phyloP scores from a whole-genome alignment of 2,797 vertebrate species.

The Pangasius larnaudii region DNA sequence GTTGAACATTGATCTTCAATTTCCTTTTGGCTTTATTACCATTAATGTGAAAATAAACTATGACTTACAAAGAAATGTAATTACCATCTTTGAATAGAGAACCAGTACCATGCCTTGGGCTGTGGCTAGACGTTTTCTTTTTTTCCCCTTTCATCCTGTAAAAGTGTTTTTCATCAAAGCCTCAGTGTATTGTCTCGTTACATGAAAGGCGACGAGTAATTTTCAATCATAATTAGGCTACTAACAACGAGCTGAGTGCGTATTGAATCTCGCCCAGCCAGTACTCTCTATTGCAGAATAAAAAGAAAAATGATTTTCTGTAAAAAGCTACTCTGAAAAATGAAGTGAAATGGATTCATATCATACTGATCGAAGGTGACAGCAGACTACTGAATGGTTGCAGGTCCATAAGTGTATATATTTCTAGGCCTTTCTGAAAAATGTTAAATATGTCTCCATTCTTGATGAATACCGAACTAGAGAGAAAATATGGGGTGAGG shows the following conservation, averaged over 20 bases:
- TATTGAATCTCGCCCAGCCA: constrained; percentile 20
- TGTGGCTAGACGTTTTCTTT: not conserved
- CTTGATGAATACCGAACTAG: constrained; percentile 70
- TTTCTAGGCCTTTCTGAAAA: constrained; percentile 56
- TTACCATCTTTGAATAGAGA: not conserved
- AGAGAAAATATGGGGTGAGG: constrained; percentile 58
- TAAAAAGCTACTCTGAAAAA: constrained; percentile 56
- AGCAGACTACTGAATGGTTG: constrained; percentile 64
- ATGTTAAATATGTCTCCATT: constrained; percentile 65
- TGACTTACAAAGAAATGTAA: not conserved
- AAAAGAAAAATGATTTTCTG: constrained; percentile 60
- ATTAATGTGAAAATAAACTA: constrained; percentile 26
- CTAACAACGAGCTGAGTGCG: not conserved
- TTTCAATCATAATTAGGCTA: constrained; percentile 33
- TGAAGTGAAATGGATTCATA: constrained; percentile 60
- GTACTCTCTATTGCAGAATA: not conserved
- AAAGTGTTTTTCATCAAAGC: constrained; percentile 34
- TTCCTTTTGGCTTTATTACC: constrained; percentile 5
- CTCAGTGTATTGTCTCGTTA: constrained; percentile 2
- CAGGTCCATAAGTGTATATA: not conserved
- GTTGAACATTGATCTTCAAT: not conserved
- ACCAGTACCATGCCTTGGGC: not conserved
- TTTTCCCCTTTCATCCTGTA: constrained; percentile 23
- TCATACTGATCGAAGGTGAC: constrained; percentile 76
- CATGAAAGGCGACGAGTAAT: constrained; percentile 15